Evolutionary conservation across 2,113 vertebrate species (phyloP).

Genomic region (Tyto alba): DNA sequence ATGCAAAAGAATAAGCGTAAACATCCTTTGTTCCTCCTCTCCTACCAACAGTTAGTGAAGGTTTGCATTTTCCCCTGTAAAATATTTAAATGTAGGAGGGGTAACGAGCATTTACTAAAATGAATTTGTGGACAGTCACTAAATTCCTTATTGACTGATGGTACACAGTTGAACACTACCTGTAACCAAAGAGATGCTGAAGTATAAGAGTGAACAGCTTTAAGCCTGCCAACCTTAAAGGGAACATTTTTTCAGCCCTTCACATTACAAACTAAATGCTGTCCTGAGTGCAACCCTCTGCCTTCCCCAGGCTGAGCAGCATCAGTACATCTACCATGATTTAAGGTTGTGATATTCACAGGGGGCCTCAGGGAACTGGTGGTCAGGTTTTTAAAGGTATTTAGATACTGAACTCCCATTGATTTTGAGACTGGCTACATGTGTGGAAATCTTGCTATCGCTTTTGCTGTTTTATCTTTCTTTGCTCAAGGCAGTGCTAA

Average conservation of each 20-base stretch:
- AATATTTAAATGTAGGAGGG: background rate
- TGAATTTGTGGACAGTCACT: background rate
- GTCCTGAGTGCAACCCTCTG: background rate
- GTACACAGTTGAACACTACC: rapidly evolving
- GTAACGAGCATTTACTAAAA: background rate
- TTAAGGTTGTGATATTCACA: constrained; percentile 21
- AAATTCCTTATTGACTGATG: background rate
- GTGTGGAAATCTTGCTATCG: constrained; percentile 24
- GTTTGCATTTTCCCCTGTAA: background rate
- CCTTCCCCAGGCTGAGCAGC: background rate
- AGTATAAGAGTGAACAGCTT: background rate
- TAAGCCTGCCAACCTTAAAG: background rate
- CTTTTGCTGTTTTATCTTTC: constrained; percentile 9
- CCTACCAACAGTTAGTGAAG: background rate
- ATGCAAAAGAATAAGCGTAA: background rate
- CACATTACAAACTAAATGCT: background rate
- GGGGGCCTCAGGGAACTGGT: background rate
- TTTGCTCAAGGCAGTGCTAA: constrained; percentile 37
- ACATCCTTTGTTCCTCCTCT: background rate
- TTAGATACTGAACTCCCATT: constrained; percentile 9
- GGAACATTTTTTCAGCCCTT: background rate
- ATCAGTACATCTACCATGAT: background rate
- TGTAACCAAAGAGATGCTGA: background rate
- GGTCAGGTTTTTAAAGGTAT: constrained; percentile 23
- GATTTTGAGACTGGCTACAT: constrained; percentile 23